Percentiles rank a stretch among this genome's conserved stretches.
Conservation (phyloP, 2,888 invertebrate genomes). For the Argyra leucocephala region DNA sequence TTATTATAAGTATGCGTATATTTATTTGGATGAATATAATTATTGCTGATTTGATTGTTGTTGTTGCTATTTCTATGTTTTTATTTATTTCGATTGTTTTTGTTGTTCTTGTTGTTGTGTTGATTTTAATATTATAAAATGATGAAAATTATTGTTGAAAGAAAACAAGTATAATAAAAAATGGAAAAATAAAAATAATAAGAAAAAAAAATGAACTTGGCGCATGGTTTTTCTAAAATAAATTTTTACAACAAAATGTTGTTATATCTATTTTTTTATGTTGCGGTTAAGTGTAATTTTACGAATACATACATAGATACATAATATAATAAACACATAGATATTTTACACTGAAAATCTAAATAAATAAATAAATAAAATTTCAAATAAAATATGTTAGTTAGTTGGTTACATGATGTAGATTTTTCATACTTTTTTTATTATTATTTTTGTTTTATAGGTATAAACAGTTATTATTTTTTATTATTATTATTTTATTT, state of each 20-base stretch:
- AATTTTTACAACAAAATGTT: neutral
- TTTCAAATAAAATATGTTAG: neutral
- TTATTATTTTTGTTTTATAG: too few relatives aligned
- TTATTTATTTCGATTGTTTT: neutral
- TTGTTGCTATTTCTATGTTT: neutral
- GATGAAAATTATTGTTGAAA: neutral
- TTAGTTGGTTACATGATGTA: too few relatives aligned
- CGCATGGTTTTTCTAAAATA: constrained; percentile 3
- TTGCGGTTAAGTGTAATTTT: neutral
- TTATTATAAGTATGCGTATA: neutral
- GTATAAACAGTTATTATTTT: constrained; percentile 2
- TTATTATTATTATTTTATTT: neutral
- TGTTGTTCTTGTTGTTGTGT: neutral
- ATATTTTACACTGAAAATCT: neutral
- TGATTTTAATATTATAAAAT: neutral
- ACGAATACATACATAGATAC: neutral
- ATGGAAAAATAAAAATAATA: neutral
- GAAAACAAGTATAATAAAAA: neutral
- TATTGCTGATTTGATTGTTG: too few relatives aligned
- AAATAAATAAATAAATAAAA: neutral
- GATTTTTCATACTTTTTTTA: too few relatives aligned
- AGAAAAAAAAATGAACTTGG: neutral
- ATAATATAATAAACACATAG: neutral
- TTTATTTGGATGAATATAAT: too few relatives aligned
- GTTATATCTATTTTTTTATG: too few relatives aligned